Conservation (phyloP, 2,797 vertebrate species). For the Hydrophis major region DNA sequence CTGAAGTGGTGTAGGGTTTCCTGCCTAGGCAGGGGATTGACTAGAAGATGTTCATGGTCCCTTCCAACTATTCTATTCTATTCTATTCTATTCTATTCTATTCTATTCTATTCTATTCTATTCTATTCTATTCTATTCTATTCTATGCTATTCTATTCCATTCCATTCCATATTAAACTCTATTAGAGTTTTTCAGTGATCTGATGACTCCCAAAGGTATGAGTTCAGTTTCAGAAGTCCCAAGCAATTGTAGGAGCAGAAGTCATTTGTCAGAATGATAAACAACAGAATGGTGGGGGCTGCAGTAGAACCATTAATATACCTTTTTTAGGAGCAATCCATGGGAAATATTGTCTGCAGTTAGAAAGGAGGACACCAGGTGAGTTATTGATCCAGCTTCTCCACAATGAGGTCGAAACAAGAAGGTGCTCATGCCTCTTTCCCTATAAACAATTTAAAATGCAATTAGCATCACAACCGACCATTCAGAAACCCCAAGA, state of each 20-base stretch:
- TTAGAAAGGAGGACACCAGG: slow-evolving; percentile 91
- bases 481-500: not conserved
- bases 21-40: too few species aligned
- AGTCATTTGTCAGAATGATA: not conserved
- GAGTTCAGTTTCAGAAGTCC: not conserved
- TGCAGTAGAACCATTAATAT: not conserved
- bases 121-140: too few species aligned
- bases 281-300: not conserved
- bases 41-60: too few species aligned
- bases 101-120: too few species aligned
- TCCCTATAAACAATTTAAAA: slow-evolving; percentile 74
- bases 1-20: too few species aligned
- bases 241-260: not conserved
- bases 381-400: slow-evolving; percentile 98
- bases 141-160: too few species aligned
- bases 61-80: too few species aligned
- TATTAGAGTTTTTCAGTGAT: not conserved
- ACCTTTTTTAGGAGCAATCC: slow-evolving; percentile 97
- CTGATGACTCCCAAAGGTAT: not conserved
- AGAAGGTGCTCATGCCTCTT: slow-evolving; percentile 90
- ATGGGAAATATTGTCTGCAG: slow-evolving; percentile 95
- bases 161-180: not conserved
- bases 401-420: slow-evolving; percentile 94
- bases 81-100: too few species aligned
- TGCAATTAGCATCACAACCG: slow-evolving; percentile 5